phyloP scores from a whole-genome alignment of 2,113 vertebrate genomes.

The Psittacara wagleri region DNA sequence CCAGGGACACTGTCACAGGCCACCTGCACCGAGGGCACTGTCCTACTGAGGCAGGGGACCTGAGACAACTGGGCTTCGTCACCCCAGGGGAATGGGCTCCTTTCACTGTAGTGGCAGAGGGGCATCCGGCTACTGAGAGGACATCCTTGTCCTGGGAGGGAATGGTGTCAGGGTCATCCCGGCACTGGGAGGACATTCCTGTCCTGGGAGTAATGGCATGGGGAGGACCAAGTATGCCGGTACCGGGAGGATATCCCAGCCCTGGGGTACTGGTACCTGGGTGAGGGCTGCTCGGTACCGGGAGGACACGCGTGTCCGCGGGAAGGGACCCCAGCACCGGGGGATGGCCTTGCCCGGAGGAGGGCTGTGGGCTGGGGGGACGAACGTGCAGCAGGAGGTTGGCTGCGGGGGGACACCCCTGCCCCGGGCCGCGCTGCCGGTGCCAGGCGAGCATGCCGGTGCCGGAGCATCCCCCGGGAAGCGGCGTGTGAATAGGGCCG shows the following conservation, averaged over 20 bases:
- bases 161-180: background rate
- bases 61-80: background rate
- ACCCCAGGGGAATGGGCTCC: background rate
- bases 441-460: background rate
- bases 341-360: background rate
- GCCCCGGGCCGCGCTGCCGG: background rate
- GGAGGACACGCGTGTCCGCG: background rate
- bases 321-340: background rate
- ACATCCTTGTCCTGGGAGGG: background rate
- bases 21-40: fast-evolving
- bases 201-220: background rate
- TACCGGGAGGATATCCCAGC: background rate
- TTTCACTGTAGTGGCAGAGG: no score
- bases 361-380: background rate
- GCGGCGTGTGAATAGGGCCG: background rate
- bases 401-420: background rate
- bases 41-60: background rate
- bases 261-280: background rate
- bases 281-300: background rate
- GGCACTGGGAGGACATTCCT: background rate
- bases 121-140: background rate
- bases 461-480: background rate
- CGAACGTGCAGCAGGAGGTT: background rate
- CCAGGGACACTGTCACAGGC: background rate
- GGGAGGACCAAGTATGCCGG: background rate